Base-by-base conservation (phyloP, 2,113 vertebrate species). In the Pelecanoides urinatrix region DNA sequence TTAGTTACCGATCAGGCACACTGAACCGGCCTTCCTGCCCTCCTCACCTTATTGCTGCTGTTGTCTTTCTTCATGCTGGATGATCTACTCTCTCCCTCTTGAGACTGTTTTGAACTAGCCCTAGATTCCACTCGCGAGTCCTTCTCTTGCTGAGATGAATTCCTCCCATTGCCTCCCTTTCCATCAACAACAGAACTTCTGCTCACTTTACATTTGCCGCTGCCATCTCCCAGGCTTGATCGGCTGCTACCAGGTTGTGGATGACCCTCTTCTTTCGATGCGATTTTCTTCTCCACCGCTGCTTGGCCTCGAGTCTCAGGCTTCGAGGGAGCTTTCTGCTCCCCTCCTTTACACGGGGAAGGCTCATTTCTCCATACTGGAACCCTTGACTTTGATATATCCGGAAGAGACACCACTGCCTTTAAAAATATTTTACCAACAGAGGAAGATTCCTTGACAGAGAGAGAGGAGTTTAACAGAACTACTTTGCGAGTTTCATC, bases 11-110 rank as follows among this genome's bases (percentile, higher is more conserved):
- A 82, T 75, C 91, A 83, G 94, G 85, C 44, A 86, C 82, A 72
- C 25, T 14, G 92, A 86, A 55, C 18, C 62, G 55, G 86, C 68
- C 88, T 91, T 95, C 94, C 91, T 63, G 92, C 93, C 75, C 97
- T 86, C 86, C 98, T 98, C 98, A 98, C 98, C 98, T 98, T 98
- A 86, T 94, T 96, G 92, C 82, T 74, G 82, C 86, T 15, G 81
- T 83, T 83, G 82, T 98, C 94, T 73, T 67, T 97, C 96, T 93
- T 98, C 42, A 34, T 34, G 96, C 62, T 26, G 42, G 90, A 61
- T 12, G 97, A 16, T 91, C 95, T 97, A 58, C 80, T 91, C 73
- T 98, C 97, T 79, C 94, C 97, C 90, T 98, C 98, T 81, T 95
- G 97, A 89, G 95, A 78, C 38, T 88, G 97, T 92, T 98, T 98